These are phyloP conservation scores for Pristiophorus japonicus DNA, from an alignment of 2,113 vertebrate species.

Conservation along the genomic window DNA sequence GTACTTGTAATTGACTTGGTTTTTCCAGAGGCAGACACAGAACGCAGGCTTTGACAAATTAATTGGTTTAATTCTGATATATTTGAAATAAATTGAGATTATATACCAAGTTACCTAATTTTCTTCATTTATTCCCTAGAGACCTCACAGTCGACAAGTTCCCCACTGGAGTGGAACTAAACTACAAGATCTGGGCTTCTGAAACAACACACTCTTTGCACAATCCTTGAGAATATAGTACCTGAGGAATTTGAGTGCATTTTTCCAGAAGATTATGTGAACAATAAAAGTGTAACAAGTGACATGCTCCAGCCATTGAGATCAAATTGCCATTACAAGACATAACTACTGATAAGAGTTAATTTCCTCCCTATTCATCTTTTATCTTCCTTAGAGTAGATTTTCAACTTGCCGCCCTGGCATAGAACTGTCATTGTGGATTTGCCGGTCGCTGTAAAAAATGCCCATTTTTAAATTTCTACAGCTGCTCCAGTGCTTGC, in stretches of 20 bases:
- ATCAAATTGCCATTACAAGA: neutral
- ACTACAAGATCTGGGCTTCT: neutral
- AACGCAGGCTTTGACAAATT: neutral
- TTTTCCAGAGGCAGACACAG: neutral
- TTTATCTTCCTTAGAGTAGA: too few relatives aligned
- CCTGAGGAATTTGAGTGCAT: neutral
- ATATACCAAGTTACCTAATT: too few relatives aligned
- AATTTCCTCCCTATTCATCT: neutral
- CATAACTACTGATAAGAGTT: neutral
- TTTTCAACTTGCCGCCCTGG: too few relatives aligned
- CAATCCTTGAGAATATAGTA: neutral
- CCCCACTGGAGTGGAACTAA: too few relatives aligned
- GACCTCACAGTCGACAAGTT: too few relatives aligned
- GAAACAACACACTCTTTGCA: neutral
- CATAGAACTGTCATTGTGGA: too few relatives aligned
- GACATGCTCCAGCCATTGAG: neutral
- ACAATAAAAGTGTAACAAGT: neutral
- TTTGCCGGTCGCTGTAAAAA: neutral
- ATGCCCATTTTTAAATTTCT: neutral
- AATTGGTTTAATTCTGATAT: too few relatives aligned
- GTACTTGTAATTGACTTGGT: neutral
- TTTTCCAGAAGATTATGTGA: neutral
- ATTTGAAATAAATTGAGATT: too few relatives aligned
- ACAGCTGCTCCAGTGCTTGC: neutral
- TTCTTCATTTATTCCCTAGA: neutral